phyloP scores from a whole-genome alignment of 2,113 vertebrate species.

The Acrocephalus arundinaceus region DNA sequence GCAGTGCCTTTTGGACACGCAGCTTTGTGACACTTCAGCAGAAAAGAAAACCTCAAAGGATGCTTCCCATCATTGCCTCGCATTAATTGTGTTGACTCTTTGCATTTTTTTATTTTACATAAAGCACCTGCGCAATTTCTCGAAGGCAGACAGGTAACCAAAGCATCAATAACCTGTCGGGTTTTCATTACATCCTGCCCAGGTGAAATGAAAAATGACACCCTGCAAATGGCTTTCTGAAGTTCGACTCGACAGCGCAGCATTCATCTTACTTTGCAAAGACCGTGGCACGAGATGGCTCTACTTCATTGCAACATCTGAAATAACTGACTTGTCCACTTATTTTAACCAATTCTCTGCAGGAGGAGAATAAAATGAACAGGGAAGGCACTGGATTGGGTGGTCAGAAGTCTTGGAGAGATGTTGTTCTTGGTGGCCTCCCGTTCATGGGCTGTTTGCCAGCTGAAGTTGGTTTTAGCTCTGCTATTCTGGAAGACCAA shows the following conservation, averaged over 20 bases:
- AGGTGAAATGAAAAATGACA: constrained; percentile 45
- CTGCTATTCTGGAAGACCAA: not conserved
- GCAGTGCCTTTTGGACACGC: not conserved
- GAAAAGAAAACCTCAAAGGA: constrained; percentile 37
- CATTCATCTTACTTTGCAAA: constrained; percentile 46
- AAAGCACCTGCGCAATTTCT: constrained; percentile 39
- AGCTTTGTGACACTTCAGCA: not conserved
- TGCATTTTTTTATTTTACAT: not conserved
- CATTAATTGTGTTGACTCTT: constrained; percentile 47
- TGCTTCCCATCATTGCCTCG: not conserved
- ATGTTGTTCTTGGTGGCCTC: not conserved
- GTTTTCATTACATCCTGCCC: constrained; percentile 42
- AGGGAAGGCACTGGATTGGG: not conserved
- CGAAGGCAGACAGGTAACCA: constrained; percentile 36
- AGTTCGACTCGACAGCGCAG: not conserved
- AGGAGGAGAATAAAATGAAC: not conserved
- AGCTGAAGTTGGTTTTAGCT: not conserved
- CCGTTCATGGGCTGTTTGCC: not conserved
- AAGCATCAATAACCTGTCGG: constrained; percentile 1
- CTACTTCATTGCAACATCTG: not conserved
- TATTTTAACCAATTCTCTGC: not conserved
- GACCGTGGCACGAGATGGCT: not conserved
- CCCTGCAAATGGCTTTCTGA: constrained; percentile 50
- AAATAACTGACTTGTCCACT: not conserved
- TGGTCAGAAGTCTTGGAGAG: not conserved